Conservation (phyloP, 2,888 invertebrate genomes). For the Margaritifera margaritifera region DNA sequence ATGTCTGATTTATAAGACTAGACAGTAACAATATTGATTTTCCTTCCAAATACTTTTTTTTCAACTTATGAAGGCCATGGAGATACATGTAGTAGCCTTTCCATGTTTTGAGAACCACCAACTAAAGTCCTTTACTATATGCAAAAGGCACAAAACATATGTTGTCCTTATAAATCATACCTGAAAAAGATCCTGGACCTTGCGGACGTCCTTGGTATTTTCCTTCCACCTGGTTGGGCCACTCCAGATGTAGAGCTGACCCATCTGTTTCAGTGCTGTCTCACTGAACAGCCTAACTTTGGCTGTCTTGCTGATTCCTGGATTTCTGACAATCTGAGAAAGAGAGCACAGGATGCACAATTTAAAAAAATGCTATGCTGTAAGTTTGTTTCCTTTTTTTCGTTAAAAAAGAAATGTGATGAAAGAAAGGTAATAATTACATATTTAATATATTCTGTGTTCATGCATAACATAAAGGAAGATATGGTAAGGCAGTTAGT, state of each 20-base stretch:
- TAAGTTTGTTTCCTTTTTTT: no score
- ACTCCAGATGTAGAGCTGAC: slow-evolving; percentile 60
- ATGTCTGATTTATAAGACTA: no score
- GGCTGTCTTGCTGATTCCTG: slow-evolving; percentile 59
- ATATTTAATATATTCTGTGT: no score
- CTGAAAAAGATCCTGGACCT: background rate
- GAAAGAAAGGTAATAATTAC: background rate
- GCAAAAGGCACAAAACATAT: no score
- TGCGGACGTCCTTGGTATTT: slow-evolving; percentile 4
- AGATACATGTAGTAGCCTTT: no score
- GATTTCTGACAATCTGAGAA: slow-evolving; percentile 62
- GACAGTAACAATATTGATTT: no score
- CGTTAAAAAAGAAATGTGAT: background rate
- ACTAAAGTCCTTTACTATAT: no score
- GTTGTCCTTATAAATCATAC: no score
- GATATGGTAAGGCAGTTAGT: background rate
- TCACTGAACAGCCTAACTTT: slow-evolving; percentile 64
- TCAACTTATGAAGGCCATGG: no score
- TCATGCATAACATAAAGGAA: no score
- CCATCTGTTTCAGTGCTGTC: slow-evolving; percentile 49
- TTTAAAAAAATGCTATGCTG: background rate
- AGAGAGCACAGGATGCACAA: background rate
- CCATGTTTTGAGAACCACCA: no score
- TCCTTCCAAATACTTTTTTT: no score
- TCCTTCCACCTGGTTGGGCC: slow-evolving; percentile 52